Evolutionary conservation across 2,113 vertebrate genomes (phyloP), one percentile per base, ranked within the genome.

Genomic region (Cavia aperea): DNA sequence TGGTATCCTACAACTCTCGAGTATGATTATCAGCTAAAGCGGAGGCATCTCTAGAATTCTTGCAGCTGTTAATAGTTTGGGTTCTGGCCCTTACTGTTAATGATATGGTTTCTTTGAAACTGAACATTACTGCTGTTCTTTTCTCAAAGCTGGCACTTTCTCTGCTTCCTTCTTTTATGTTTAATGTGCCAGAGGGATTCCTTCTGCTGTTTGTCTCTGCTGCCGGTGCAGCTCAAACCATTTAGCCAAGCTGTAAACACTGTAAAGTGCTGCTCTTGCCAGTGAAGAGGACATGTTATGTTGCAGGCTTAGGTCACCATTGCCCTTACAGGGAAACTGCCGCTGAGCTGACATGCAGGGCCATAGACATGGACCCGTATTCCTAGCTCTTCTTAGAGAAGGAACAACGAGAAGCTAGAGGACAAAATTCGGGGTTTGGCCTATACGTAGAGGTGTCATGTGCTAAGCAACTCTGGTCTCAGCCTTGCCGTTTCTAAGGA

Each of bases 401-500:
- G 36, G 4, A n/a, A 81, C 21, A 31, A 82, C 75, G 11, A 2
- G 23, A 6, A 16, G 89, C 72, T 78, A 11, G 75, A 77, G 16
- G 43, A 13, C 8, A 13, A 33, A 93, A 51, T 54, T 91, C 16
- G 54, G 51, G 43, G 65, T 70, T 70, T 56, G 16, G 56, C 10
- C 84, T 39, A 7, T 11, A 15, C 51, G 18, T 49, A 54, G 86
- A 15, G n/a, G 33, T 85, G 46, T 79, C n/a, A 89, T 29, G 23
- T 21, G n/a, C 23, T n/a, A 29, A 83, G 43, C 36, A 89, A 75
- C 46, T 81, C 75, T 87, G 18, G 65, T 79, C 31, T 89, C 31
- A 39, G 0, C 65, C 68, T 85, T 92, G 19, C 51, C 46, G 24
- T 94, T 85, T 93, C 43, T 91, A n/a, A 93, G 91, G 89, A 90